Percentiles rank a stretch among this genome's conserved stretches.
Evolutionary conservation across 2,797 vertebrate species (phyloP).

Genomic region (Triplophysa bombifrons): DNA sequence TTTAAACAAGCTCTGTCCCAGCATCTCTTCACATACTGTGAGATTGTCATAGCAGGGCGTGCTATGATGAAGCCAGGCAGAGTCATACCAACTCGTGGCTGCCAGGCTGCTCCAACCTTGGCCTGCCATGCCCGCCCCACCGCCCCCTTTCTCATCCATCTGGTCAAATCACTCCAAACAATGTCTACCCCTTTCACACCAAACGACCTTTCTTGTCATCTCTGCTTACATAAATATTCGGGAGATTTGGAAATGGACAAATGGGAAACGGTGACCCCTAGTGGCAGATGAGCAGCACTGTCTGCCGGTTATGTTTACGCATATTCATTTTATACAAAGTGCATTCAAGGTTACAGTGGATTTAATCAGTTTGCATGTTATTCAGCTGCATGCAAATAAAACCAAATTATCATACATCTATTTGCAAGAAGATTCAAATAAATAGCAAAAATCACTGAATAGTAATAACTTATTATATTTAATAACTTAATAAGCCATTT

Average conservation of each 20-base stretch:
- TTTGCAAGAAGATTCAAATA: neutral
- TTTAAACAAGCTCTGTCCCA: slow-evolving; percentile 25
- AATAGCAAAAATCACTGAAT: neutral
- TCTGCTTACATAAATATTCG: slow-evolving; percentile 7
- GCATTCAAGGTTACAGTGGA: neutral
- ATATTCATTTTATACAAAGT: neutral
- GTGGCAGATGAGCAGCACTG: slow-evolving; percentile 46
- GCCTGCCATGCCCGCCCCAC: slow-evolving; percentile 12
- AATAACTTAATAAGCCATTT: neutral
- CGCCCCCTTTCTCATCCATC: slow-evolving; percentile 10
- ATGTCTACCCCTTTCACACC: slow-evolving; percentile 43
- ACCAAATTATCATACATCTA: no score
- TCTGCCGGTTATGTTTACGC: neutral
- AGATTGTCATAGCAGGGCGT: slow-evolving; percentile 3
- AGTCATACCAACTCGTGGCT: slow-evolving; percentile 40
- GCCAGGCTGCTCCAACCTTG: slow-evolving; percentile 45
- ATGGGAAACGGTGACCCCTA: slow-evolving; percentile 59
- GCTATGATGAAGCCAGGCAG: slow-evolving; percentile 16
- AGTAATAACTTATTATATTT: neutral
- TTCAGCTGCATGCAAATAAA: neutral
- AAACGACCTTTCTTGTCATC: slow-evolving; percentile 71
- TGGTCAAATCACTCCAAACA: slow-evolving; percentile 35
- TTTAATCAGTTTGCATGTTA: neutral
- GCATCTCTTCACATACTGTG: slow-evolving; percentile 2
- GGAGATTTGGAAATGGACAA: slow-evolving; percentile 23